Conservation (phyloP, 2,113 vertebrate genomes). For the Hydrolagus affinis region DNA sequence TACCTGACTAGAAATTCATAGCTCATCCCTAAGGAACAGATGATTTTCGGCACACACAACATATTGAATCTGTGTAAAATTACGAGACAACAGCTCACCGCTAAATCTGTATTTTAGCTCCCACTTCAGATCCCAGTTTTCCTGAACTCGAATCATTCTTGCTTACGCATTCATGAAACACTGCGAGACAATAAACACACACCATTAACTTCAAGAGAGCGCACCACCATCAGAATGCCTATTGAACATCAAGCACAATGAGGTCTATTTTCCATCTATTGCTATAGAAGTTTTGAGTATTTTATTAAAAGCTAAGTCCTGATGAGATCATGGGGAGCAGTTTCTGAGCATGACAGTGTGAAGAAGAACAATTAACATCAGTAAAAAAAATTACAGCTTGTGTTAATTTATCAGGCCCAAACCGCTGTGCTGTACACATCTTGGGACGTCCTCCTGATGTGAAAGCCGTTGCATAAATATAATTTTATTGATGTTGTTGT, state of each 20-base stretch:
- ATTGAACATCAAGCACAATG: constrained; percentile 2
- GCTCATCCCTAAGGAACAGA: no score
- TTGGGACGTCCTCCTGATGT: no score
- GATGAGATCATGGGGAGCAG: background rate
- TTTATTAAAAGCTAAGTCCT: background rate
- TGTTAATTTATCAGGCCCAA: background rate
- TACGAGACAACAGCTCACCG: no score
- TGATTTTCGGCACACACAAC: no score
- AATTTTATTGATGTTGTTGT: no score
- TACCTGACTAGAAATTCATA: no score
- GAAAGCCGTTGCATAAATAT: no score
- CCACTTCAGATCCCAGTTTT: background rate
- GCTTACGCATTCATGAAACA: background rate
- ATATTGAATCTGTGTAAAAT: no score
- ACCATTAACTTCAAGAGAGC: background rate
- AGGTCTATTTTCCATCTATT: background rate
- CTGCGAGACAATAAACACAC: background rate
- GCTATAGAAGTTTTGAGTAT: background rate
- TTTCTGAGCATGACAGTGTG: background rate
- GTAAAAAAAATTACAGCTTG: background rate
- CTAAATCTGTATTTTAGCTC: no score
- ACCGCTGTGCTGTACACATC: no score
- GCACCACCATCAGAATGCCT: background rate
- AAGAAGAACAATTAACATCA: background rate
- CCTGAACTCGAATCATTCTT: constrained; percentile 6